Evolutionary conservation across 2,888 invertebrate species (phyloP), one percentile per base, ranked within the genome.

Genomic region (Machimus atricapillus): DNA sequence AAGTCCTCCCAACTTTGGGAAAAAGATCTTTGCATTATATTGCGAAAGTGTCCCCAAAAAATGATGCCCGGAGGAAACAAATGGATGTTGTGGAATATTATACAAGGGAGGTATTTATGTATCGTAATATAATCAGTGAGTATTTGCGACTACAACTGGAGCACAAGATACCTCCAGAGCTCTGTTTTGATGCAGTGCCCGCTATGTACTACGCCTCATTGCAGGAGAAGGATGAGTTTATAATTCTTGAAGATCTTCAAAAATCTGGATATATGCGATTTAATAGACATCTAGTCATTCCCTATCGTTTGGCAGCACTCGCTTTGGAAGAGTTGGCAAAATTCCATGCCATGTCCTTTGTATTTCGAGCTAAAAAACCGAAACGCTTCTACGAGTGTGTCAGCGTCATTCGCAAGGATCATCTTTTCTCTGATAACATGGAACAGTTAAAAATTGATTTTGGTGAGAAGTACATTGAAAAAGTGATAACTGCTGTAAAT

Each of bases 261-360:
- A 87, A 88, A 43, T 87, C 83, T 1, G 90, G 88, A 3, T 91
- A 89, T 86, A 46, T 37, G 0, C 89, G 89, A 52, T 91, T 91
- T 86, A 87, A 92, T 82, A 91, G 92, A 4, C 91, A 91, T 83
- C 92, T 92, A 31, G 88, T 90, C 27, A 90, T 93, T 8, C 91
- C 93, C 23, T 90, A 91, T 27, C 91, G 93, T 73, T 90, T 93
- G 88, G 91, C 93, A 1, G 90, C 91, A 58, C 89, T 90, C 16
- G 91, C 93, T 0, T 90, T 94, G 34, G 91, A 91, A 87, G 91
- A 93, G 5, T 90, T 93, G 12, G 94, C 93, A 1, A 93, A 93
- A 56, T 92, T 93, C 88, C 94, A 94, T 89, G 93, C 93, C 0
- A 91, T 93, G 89, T 93, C 93, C 9, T 91, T 93, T 87, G 92